These are phyloP conservation scores for Anoplophora glabripennis DNA, from an alignment of 1,140 invertebrate species.

Conservation along the genomic window DNA sequence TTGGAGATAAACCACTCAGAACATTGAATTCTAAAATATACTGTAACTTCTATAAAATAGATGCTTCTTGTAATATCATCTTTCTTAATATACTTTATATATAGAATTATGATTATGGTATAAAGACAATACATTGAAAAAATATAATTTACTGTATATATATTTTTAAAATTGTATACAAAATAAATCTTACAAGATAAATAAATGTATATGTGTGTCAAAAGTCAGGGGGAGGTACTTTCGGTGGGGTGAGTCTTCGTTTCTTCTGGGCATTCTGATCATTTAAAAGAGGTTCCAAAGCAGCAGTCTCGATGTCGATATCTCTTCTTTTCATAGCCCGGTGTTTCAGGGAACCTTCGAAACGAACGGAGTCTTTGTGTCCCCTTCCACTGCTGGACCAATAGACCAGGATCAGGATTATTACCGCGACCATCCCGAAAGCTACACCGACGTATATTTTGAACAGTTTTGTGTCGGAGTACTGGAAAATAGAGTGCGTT, in stretches of 20 bases:
- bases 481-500: conserved; percentile 28
- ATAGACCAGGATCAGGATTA: conserved; percentile 29
- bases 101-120: too few relatives aligned
- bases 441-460: conserved; percentile 36
- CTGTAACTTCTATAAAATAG: too few relatives aligned
- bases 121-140: too few relatives aligned
- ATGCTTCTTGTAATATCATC: too few relatives aligned
- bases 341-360: conserved; percentile 17
- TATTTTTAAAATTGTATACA: too few relatives aligned
- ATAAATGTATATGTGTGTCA: conserved; percentile 4
- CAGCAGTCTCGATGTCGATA: conserved; percentile 22
- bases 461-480: conserved; percentile 32
- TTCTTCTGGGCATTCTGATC: conserved; percentile 4
- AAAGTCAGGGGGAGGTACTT: conserved; percentile 37
- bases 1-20: too few relatives aligned
- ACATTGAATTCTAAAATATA: too few relatives aligned
- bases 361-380: conserved; percentile 4
- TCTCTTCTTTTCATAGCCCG: conserved; percentile 19
- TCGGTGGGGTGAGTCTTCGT: conserved; percentile 23
- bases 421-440: conserved; percentile 24
- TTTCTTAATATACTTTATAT: too few relatives aligned
- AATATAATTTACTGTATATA: too few relatives aligned
- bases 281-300: conserved; percentile 17
- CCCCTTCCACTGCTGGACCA: conserved; percentile 23
- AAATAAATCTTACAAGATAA: too few relatives aligned